Evolutionary conservation across 2,113 vertebrate genomes (phyloP).

Genomic region (Poeciliopsis turrubarensis): DNA sequence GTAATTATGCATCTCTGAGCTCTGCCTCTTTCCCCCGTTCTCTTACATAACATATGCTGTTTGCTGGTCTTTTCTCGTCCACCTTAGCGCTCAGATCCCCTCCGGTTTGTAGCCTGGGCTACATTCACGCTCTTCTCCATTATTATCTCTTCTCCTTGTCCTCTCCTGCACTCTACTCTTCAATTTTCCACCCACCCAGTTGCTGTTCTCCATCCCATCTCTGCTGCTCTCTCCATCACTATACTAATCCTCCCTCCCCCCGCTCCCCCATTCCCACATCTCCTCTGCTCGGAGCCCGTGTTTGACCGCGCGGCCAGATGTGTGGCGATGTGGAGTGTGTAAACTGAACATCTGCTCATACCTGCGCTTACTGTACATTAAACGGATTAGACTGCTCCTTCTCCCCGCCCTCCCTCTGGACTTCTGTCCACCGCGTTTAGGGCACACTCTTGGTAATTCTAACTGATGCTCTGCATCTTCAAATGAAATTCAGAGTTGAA

Average conservation of each 20-base stretch:
- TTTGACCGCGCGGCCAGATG: slow-evolving; percentile 43
- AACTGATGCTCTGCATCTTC: slow-evolving; percentile 22
- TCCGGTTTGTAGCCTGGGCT: slow-evolving; percentile 32
- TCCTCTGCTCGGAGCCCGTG: slow-evolving; percentile 22
- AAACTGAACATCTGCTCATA: slow-evolving; percentile 55
- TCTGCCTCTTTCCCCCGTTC: slow-evolving; percentile 18
- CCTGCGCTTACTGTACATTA: slow-evolving; percentile 46
- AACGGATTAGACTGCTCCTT: slow-evolving; percentile 32
- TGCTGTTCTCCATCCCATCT: slow-evolving; percentile 36
- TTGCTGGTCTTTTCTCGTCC: slow-evolving; percentile 30
- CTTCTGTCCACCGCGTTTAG: slow-evolving; percentile 2
- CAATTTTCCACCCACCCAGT: slow-evolving; percentile 56
- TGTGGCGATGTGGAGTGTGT: slow-evolving; percentile 29
- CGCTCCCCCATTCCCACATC: neutral
- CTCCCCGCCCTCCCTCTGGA: neutral
- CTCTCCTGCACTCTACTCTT: slow-evolving; percentile 51
- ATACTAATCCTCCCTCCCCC: neutral
- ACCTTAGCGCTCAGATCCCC: slow-evolving; percentile 34
- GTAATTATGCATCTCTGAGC: slow-evolving; percentile 12
- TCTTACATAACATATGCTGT: slow-evolving; percentile 42
- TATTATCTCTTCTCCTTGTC: slow-evolving; percentile 41
- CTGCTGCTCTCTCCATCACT: slow-evolving; percentile 4
- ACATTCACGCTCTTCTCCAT: slow-evolving; percentile 29
- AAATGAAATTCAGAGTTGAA: slow-evolving; percentile 19
- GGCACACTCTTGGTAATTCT: neutral